phyloP scores from a whole-genome alignment of 1,140 invertebrate species.

The Drosophila parvula region DNA sequence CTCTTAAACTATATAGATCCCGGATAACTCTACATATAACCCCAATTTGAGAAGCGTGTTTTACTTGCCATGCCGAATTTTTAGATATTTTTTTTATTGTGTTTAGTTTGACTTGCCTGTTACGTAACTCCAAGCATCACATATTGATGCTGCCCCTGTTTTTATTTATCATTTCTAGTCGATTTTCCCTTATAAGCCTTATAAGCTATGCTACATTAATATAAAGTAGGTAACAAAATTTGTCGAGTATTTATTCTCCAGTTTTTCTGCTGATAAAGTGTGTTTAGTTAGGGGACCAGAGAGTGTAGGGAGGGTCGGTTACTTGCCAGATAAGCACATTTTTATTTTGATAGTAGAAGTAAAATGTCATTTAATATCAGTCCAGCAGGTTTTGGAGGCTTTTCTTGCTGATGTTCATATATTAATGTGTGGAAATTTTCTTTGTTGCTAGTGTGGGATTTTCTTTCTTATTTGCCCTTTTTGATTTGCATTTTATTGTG shows the following conservation, averaged over 20 bases:
- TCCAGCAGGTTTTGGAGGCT: not conserved
- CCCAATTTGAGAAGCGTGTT: constrained; percentile 38
- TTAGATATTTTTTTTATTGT: constrained; percentile 22
- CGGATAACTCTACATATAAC: constrained; percentile 4
- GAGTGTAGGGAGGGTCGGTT: not conserved
- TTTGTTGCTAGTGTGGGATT: not conserved
- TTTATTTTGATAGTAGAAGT: constrained; percentile 36
- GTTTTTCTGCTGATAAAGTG: constrained; percentile 38
- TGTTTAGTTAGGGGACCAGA: constrained; percentile 13
- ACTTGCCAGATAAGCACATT: constrained; percentile 51
- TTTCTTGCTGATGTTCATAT: constrained; percentile 9
- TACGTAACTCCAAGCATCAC: constrained; percentile 37
- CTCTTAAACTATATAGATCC: not conserved
- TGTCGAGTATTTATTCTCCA: constrained; percentile 19
- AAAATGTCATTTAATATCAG: constrained; percentile 38
- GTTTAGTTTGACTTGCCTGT: constrained; percentile 19
- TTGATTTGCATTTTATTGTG: constrained; percentile 4
- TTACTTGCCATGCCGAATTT: constrained; percentile 18
- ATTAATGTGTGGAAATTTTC: not conserved
- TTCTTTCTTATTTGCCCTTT: not conserved
- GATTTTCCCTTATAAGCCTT: not conserved
- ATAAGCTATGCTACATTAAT: not conserved
- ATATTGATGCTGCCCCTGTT: constrained; percentile 17
- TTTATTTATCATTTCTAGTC: constrained; percentile 21
- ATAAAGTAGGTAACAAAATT: constrained; percentile 1